Percentiles rank a stretch among this genome's conserved stretches.
Evolutionary conservation across 2,797 vertebrate species (phyloP).

Genomic region (Yasuhikotakia modesta): DNA sequence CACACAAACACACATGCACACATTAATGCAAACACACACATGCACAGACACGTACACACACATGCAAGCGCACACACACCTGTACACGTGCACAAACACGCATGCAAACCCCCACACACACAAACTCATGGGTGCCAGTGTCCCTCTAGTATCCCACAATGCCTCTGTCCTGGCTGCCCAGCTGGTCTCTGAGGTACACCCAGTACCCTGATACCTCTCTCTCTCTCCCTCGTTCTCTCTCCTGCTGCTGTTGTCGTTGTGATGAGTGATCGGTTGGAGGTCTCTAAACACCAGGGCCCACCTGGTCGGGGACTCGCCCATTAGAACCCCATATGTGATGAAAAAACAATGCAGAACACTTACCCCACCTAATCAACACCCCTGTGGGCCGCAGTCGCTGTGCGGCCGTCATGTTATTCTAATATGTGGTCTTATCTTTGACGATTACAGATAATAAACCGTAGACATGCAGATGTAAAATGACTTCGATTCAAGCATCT

Average conservation of each 20-base stretch:
- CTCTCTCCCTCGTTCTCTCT: conserved; percentile 75
- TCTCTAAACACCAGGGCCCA: conserved; percentile 80
- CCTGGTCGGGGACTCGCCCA: conserved; percentile 60
- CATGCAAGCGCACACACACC: no score
- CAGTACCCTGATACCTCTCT: conserved; percentile 70
- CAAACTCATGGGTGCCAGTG: conserved; percentile 50
- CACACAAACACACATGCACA: conserved; percentile 18
- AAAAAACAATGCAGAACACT: conserved; percentile 44
- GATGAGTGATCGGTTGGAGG: conserved; percentile 81
- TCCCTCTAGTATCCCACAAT: conserved; percentile 65
- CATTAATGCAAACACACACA: no score
- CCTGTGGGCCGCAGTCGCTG: conserved; percentile 41
- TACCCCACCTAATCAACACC: conserved; percentile 58
- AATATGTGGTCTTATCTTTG: background rate
- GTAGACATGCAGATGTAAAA: background rate
- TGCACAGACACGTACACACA: conserved; percentile 54
- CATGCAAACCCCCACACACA: background rate
- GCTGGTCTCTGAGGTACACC: conserved; percentile 73
- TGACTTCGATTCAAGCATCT: no score
- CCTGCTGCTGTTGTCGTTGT: conserved; percentile 76
- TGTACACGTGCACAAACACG: no score
- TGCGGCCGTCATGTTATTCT: background rate
- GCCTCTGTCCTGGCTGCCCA: conserved; percentile 65
- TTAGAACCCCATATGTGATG: conserved; percentile 60
- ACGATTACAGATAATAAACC: background rate